Evolutionary conservation across 2,113 vertebrate genomes (phyloP), one percentile per base, ranked within the genome.

Genomic region (Scomber colias): DNA sequence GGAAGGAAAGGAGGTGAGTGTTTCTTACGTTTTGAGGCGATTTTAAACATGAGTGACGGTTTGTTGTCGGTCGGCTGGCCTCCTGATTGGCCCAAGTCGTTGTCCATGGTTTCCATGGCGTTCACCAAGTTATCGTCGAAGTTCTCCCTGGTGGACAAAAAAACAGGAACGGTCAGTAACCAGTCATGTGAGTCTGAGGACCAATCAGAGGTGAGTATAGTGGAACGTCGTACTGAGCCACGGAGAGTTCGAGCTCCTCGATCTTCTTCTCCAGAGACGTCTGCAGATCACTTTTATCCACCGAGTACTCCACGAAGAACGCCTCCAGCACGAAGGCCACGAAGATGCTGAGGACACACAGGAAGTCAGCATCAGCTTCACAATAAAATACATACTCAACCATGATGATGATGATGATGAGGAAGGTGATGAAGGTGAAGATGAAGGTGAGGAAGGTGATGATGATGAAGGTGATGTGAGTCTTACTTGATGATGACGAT

Each of bases 401-500:
- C n/a, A 31, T 35, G 35, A 35, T 5, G 3, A 35, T 35, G 60
- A 15, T 21, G 63, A 14, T 5, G 45, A 50, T 40, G 21, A 21
- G 21, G 21, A 21, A 21, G 21, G 21, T 21, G 21, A 21, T 21
- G 21, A 21, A 21, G 21, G 21, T 21, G 21, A 21, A 1, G 21
- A 21, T 21, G 21, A 21, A 21, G 21, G 21, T 21, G 21, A 21
- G 1, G 21, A 21, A 1, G 21, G 21, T 21, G 5, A 61, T 16
- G 50, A 24, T 15, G 30, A 0, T 7, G 35, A 35, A 5, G 5
- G 3, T 3, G 24, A 40, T 4, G 12, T 31, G 3, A 30, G 14
- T 93, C 96, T 90, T 95, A 99, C 97, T 98, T 98, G 83, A 98
- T 94, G 40, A 99, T 96, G 84, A 98, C 91, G 75, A 99, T 99